Evolutionary conservation across 2,797 vertebrate genomes (phyloP).

Genomic region (Okamejei kenojei): DNA sequence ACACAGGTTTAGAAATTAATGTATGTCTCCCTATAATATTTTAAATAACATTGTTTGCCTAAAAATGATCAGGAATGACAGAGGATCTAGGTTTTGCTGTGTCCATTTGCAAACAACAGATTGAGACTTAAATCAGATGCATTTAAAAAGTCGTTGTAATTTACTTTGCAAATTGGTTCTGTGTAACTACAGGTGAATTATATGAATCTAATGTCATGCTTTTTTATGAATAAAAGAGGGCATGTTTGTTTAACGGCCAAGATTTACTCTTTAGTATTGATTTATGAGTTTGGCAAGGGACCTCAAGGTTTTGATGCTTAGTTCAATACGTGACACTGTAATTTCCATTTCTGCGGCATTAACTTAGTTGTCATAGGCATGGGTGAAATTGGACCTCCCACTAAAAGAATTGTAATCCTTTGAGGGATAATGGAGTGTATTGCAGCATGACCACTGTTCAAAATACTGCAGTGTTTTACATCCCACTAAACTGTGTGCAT

Average conservation of each 20-base stretch:
- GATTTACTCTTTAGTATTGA: slow-evolving; percentile 7
- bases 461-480: slow-evolving; percentile 14
- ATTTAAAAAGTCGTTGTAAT: neutral
- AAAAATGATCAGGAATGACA: neutral
- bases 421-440: neutral
- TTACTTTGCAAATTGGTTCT: neutral
- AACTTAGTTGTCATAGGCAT: slow-evolving; percentile 22
- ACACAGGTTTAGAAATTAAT: neutral
- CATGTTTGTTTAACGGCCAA: neutral
- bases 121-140: neutral
- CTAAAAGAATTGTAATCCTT: slow-evolving; percentile 2
- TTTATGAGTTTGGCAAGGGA: slow-evolving; percentile 1
- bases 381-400: slow-evolving; percentile 10
- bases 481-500: neutral
- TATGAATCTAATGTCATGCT: neutral
- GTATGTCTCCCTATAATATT: too few relatives aligned
- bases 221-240: neutral
- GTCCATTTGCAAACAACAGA: neutral
- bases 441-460: slow-evolving; percentile 22
- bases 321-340: slow-evolving; percentile 28
- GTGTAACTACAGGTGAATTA: neutral
- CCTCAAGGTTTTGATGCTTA: neutral
- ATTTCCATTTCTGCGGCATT: slow-evolving; percentile 29
- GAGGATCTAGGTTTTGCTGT: neutral
- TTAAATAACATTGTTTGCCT: neutral